phyloP scores from a whole-genome alignment of 2,113 vertebrate species.

The Dendrocopos noguchii region DNA sequence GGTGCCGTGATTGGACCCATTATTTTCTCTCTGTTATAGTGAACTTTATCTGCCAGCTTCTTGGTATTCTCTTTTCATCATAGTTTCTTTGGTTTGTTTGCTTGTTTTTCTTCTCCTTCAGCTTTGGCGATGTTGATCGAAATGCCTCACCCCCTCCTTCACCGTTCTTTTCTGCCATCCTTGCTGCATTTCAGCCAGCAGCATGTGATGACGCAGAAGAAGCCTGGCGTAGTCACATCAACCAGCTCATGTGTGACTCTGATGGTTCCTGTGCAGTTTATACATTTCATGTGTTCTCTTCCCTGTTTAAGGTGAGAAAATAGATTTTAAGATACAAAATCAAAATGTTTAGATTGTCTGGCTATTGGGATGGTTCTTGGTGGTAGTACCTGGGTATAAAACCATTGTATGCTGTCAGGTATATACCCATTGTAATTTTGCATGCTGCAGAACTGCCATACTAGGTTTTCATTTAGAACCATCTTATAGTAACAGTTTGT shows the following conservation, averaged over 20 bases:
- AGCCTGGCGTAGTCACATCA: slow-evolving; percentile 95
- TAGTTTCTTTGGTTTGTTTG: not conserved
- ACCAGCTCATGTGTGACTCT: slow-evolving; percentile 92
- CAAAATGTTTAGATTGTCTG: not conserved
- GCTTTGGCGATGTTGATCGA: slow-evolving; percentile 85
- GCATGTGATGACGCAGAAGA: slow-evolving; percentile 85
- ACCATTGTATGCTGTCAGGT: not conserved
- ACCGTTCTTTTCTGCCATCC: slow-evolving; percentile 95
- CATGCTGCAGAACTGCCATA: not conserved
- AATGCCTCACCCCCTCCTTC: slow-evolving; percentile 90
- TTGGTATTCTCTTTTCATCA: not conserved
- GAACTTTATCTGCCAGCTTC: not conserved
- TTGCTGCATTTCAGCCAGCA: slow-evolving; percentile 92
- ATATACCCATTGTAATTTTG: not conserved
- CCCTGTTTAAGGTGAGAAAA: slow-evolving; percentile 90
- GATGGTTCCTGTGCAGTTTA: slow-evolving; percentile 97
- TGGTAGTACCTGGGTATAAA: not conserved
- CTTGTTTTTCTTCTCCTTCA: slow-evolving; percentile 47
- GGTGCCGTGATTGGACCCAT: not conserved
- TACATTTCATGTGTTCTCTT: slow-evolving; percentile 98
- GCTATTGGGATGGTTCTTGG: not conserved
- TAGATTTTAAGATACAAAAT: not conserved
- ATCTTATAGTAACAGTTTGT: not conserved
- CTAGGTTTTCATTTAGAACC: not conserved
- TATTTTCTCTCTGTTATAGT: not conserved